A percentile compares a stretch with the other conserved stretches of the same genome.
These are phyloP conservation scores for Onchidella celtica DNA, from an alignment of 2,888 invertebrate species.

Conservation along the genomic window DNA sequence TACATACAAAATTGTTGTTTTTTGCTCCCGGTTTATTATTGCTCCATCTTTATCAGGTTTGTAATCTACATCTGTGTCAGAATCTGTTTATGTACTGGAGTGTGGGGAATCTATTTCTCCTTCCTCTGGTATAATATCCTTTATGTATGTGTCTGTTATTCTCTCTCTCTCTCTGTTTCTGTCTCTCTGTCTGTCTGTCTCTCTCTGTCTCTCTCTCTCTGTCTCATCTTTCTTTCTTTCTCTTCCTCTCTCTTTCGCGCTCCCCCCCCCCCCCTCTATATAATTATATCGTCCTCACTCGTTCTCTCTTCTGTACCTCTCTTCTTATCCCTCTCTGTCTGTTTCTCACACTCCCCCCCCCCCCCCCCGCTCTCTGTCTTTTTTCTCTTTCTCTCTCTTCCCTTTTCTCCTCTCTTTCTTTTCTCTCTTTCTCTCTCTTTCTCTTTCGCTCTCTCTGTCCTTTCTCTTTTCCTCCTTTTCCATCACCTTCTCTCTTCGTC, in stretches of 20 bases:
- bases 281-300: background rate
- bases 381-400: background rate
- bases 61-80: too few relatives aligned
- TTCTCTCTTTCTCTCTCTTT: slow-evolving; percentile 3
- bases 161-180: slow-evolving; percentile 21
- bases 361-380: background rate
- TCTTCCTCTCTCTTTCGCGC: background rate
- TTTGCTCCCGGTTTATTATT: too few relatives aligned
- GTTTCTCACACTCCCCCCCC: background rate
- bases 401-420: background rate
- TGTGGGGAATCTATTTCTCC: too few relatives aligned
- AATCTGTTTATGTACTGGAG: too few relatives aligned
- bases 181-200: background rate
- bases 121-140: too few relatives aligned
- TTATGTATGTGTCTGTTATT: slow-evolving; percentile 1
- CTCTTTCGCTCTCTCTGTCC: slow-evolving; percentile 3
- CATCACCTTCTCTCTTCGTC: background rate
- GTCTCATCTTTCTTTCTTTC: background rate
- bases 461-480: slow-evolving; percentile 3
- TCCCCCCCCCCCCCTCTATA: background rate
- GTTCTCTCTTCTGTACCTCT: background rate
- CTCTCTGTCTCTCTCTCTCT: background rate
- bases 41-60: too few relatives aligned
- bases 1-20: too few relatives aligned
- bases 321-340: background rate